Base-by-base conservation (phyloP, 1,140 invertebrate species). In the Drosophila leontia region DNA sequence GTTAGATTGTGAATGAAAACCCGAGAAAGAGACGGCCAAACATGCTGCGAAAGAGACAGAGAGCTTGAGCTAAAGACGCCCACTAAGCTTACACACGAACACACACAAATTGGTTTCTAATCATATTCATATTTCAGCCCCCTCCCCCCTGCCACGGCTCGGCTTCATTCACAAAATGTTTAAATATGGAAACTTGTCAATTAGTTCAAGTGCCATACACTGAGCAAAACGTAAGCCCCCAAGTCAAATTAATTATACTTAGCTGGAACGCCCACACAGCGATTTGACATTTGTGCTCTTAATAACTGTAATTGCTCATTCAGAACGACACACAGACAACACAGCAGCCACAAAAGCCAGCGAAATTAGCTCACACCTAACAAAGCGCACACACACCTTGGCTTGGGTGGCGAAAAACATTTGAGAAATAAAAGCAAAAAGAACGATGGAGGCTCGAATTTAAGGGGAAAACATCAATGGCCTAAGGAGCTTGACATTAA, bases 151-250 rank as follows among this genome's bases (percentile, higher is more conserved):
- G 6, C 9, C 53, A 13, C 39, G 19, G 51, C 34, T 63, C 47
- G 59, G 61, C 60, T 88, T 80, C 74, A 88, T 90, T 90, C 85
- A 78, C 58, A 77, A 90, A 78, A 77, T 81, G 85, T 53, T 78
- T 79, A 90, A 69, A 88, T 88, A 88, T 75, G 84, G 84, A 84
- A 90, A 85, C 86, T 90, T 85, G 86, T 90, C 87, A 82, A 85
- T 90, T 90, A 90, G 85, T 90, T 90, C 81, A 81, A 90, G 84
- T 85, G 69, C 62, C 63, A 29, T 82, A 85, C 81, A 90, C 85
- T 90, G 82, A 58, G 75, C 85, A 51, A 90, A 88, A 85, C 56
- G 68, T 60, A 86, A 69, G 55, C 23, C 62, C 78, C 68, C 69
- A 35, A 75, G 74, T 61, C 75, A 78, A 62, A 90, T 90, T 90